phyloP scores from a whole-genome alignment of 2,888 invertebrate genomes.

The Eupsilia transversa region DNA sequence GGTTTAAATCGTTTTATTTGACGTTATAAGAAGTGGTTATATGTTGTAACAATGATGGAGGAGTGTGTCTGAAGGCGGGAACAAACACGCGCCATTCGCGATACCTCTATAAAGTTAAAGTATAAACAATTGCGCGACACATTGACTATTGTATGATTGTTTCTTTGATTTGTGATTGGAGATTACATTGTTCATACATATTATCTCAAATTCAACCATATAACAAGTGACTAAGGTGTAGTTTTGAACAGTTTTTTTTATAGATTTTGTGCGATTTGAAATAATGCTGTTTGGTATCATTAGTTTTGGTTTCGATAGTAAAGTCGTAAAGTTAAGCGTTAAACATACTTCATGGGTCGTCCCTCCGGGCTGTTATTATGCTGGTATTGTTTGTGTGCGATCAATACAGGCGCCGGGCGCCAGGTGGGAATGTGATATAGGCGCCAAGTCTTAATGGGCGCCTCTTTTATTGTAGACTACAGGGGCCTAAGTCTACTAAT shows the following conservation, averaged over 20 bases:
- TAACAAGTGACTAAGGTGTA: background rate
- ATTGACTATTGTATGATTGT: constrained; percentile 68
- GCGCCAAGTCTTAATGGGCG: background rate
- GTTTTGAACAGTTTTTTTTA: background rate
- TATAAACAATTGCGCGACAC: constrained; percentile 76
- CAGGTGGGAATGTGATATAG: constrained; percentile 4
- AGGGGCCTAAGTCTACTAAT: too few species aligned
- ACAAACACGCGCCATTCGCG: constrained; percentile 72
- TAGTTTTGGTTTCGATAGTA: constrained; percentile 38
- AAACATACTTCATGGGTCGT: constrained; percentile 39
- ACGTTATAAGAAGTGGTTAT: constrained; percentile 38
- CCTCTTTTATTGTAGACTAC: background rate
- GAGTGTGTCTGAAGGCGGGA: constrained; percentile 77
- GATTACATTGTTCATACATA: constrained; percentile 48
- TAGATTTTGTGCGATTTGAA: constrained; percentile 23
- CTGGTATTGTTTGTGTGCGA: constrained; percentile 27
- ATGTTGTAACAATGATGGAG: constrained; percentile 80
- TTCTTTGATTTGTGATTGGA: constrained; percentile 71
- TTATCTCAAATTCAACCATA: constrained; percentile 25
- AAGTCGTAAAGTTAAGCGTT: constrained; percentile 41
- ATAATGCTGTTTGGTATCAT: constrained; percentile 46
- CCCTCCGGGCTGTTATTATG: constrained; percentile 11
- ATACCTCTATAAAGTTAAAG: constrained; percentile 54
- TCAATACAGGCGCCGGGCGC: background rate
- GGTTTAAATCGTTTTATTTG: constrained; percentile 50